phyloP scores from a whole-genome alignment of 2,888 invertebrate genomes.

The Drosophila macrospina region DNA sequence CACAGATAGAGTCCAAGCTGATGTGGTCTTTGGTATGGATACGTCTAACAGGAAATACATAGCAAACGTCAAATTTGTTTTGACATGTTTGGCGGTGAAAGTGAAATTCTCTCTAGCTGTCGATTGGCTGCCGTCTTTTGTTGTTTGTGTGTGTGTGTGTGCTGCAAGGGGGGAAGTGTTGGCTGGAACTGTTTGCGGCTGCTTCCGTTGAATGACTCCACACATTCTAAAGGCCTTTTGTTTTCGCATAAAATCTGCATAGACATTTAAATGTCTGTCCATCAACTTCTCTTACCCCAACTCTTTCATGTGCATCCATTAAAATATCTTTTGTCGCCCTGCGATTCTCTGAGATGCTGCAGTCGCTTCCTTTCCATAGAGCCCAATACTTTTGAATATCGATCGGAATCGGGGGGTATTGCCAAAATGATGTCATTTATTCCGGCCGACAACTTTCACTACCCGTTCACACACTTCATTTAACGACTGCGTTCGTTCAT shows the following conservation, averaged over 20 bases:
- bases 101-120: constrained; percentile 74
- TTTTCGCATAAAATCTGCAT: constrained; percentile 50
- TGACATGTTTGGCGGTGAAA: constrained; percentile 82
- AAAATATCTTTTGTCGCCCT: constrained; percentile 16
- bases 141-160: constrained; percentile 8
- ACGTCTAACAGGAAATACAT: constrained; percentile 70
- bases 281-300: not conserved
- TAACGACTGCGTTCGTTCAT: constrained; percentile 32
- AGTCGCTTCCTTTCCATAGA: constrained; percentile 30
- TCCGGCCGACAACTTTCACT: constrained; percentile 72
- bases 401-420: constrained; percentile 49
- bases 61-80: constrained; percentile 72
- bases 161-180: constrained; percentile 2
- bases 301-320: constrained; percentile 49
- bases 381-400: constrained; percentile 37
- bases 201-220: constrained; percentile 61
- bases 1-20: not conserved
- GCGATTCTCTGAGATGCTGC: constrained; percentile 18
- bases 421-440: constrained; percentile 79
- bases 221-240: constrained; percentile 55
- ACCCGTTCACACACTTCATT: constrained; percentile 53
- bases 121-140: constrained; percentile 41
- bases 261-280: constrained; percentile 18
- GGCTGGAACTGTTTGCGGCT: constrained; percentile 32
- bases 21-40: constrained; percentile 48